Conservation (phyloP, 2,888 invertebrate genomes). For the Microchrysa polita region DNA sequence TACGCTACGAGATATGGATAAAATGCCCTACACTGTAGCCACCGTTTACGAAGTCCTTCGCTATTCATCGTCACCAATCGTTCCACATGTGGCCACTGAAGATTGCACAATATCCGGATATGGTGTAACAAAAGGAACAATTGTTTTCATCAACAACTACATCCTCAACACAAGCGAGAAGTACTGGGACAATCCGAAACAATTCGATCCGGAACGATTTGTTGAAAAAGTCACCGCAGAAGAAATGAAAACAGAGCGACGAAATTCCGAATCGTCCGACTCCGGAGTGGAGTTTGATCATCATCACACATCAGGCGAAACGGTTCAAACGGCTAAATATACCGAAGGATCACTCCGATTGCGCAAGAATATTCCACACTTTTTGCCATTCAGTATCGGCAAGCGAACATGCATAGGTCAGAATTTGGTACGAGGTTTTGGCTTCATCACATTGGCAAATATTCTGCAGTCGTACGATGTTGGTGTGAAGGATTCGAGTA, state of each 20-base stretch:
- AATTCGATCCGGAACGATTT: slow-evolving; percentile 81
- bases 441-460: slow-evolving; percentile 75
- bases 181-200: slow-evolving; percentile 77
- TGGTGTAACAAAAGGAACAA: slow-evolving; percentile 78
- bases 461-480: slow-evolving; percentile 76
- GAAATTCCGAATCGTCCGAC: slow-evolving; percentile 67
- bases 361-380: slow-evolving; percentile 70
- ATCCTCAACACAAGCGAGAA: slow-evolving; percentile 77
- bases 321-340: neutral
- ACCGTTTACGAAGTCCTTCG: slow-evolving; percentile 82
- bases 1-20: slow-evolving; percentile 72
- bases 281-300: slow-evolving; percentile 69
- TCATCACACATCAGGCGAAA: neutral
- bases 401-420: slow-evolving; percentile 84
- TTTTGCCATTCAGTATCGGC: slow-evolving; percentile 83
- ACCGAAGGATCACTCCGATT: slow-evolving; percentile 58
- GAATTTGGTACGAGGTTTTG: slow-evolving; percentile 77
- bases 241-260: slow-evolving; percentile 48
- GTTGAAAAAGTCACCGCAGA: slow-evolving; percentile 64
- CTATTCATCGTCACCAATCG: slow-evolving; percentile 86
- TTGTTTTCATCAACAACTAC: slow-evolving; percentile 86
- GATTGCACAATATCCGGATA: slow-evolving; percentile 78
- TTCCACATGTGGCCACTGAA: slow-evolving; percentile 86
- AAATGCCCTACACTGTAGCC: slow-evolving; percentile 83
- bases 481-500: slow-evolving; percentile 66